These are phyloP conservation scores for Brachypteracias leptosomus DNA, from an alignment of 2,113 vertebrate species.

Conservation along the genomic window DNA sequence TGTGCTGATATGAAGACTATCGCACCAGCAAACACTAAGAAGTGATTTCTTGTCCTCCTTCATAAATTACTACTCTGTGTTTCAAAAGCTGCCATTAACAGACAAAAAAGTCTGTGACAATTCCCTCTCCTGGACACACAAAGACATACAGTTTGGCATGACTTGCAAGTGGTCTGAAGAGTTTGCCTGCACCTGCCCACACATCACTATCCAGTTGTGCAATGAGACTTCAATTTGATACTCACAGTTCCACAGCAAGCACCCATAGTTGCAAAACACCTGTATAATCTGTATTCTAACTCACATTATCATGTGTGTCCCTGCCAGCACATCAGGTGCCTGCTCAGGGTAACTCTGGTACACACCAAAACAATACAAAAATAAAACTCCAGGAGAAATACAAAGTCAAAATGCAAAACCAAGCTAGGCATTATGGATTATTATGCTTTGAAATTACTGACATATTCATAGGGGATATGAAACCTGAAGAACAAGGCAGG, in stretches of 20 bases:
- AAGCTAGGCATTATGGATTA: not conserved
- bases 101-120: not conserved
- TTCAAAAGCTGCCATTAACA: not conserved
- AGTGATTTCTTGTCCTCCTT: not conserved
- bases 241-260: not conserved
- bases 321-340: not conserved
- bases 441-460: not conserved
- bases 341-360: not conserved
- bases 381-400: not conserved
- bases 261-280: not conserved
- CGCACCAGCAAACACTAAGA: not conserved
- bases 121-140: not conserved
- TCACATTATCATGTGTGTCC: not conserved
- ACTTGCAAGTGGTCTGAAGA: slow-evolving; percentile 14
- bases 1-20: not conserved
- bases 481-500: not conserved
- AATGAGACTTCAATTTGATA: slow-evolving; percentile 11
- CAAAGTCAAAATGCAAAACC: not conserved
- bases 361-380: not conserved
- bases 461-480: not conserved
- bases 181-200: not conserved
- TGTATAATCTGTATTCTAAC: not conserved
- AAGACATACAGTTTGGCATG: not conserved
- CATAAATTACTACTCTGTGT: not conserved
- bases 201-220: not conserved